Conservation (phyloP, 1,140 invertebrate species). For the Elymnias hypermnestra region DNA sequence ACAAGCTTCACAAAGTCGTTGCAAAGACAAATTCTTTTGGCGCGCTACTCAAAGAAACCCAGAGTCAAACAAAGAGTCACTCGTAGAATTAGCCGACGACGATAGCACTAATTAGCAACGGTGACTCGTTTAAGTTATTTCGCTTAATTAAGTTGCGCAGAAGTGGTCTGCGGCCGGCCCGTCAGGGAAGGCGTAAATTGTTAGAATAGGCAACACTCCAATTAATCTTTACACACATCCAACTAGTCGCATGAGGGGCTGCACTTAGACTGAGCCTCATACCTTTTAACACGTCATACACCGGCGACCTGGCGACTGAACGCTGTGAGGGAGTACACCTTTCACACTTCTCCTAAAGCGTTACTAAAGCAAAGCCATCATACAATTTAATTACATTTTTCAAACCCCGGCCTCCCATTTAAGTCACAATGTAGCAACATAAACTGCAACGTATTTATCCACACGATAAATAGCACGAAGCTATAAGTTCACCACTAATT, state of each 20-base stretch:
- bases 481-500: constrained; percentile 35
- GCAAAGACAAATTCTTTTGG: constrained; percentile 73
- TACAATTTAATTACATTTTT: constrained; percentile 25
- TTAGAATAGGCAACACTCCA: constrained; percentile 70
- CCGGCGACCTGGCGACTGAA: constrained; percentile 23
- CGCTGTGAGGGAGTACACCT: constrained; percentile 6
- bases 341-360: constrained; percentile 18
- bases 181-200: constrained; percentile 64
- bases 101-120: constrained; percentile 71
- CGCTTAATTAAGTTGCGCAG: constrained; percentile 72
- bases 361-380: constrained; percentile 16
- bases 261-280: constrained; percentile 59
- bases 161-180: constrained; percentile 69
- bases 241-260: constrained; percentile 58
- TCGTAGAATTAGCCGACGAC: constrained; percentile 68
- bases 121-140: constrained; percentile 73
- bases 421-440: constrained; percentile 16
- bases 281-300: constrained; percentile 51
- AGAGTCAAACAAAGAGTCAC: constrained; percentile 64
- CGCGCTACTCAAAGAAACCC: constrained; percentile 64
- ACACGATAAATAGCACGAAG: constrained; percentile 27
- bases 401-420: constrained; percentile 13
- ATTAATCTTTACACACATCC: constrained; percentile 75
- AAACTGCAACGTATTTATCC: constrained; percentile 26
- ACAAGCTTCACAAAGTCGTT: constrained; percentile 64